A percentile compares a stretch with the other conserved stretches of the same genome.
Evolutionary conservation across 2,113 vertebrate species (phyloP).

Genomic region (Lepisosteus oculatus): DNA sequence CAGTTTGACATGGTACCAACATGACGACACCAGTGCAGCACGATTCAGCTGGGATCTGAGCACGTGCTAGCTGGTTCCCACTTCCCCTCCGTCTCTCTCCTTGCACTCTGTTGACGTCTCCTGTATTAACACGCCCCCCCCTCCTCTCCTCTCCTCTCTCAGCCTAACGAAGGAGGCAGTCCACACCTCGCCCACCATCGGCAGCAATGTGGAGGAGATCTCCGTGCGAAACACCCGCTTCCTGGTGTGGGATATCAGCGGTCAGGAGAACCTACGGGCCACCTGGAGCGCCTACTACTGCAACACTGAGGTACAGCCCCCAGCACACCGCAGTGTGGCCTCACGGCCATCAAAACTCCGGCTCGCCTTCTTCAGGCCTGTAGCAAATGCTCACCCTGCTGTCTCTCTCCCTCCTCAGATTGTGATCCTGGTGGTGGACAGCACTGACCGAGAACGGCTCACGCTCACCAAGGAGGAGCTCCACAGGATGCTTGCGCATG

Average conservation of each 20-base stretch:
- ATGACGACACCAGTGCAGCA: no score
- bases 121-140: neutral
- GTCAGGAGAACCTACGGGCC: constrained; percentile 72
- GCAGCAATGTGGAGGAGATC: constrained; percentile 80
- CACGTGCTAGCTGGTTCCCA: no score
- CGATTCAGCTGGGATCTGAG: no score
- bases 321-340: neutral
- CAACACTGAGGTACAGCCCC: constrained; percentile 69
- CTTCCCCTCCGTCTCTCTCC: no score
- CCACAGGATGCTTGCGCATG: constrained; percentile 77
- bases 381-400: neutral
- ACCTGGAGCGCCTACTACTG: constrained; percentile 75
- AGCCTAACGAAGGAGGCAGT: constrained; percentile 79
- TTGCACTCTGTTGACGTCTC: neutral
- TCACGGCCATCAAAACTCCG: neutral
- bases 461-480: constrained; percentile 69
- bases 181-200: constrained; percentile 74
- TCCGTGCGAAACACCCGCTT: constrained; percentile 71
- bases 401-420: constrained; percentile 55
- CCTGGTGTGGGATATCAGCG: constrained; percentile 79
- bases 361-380: neutral
- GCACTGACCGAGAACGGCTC: constrained; percentile 74
- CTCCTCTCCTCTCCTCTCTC: neutral
- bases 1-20: no score
- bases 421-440: constrained; percentile 80